phyloP scores from a whole-genome alignment of 2,797 vertebrate genomes.

The Typhlichthys eigenmanni region DNA sequence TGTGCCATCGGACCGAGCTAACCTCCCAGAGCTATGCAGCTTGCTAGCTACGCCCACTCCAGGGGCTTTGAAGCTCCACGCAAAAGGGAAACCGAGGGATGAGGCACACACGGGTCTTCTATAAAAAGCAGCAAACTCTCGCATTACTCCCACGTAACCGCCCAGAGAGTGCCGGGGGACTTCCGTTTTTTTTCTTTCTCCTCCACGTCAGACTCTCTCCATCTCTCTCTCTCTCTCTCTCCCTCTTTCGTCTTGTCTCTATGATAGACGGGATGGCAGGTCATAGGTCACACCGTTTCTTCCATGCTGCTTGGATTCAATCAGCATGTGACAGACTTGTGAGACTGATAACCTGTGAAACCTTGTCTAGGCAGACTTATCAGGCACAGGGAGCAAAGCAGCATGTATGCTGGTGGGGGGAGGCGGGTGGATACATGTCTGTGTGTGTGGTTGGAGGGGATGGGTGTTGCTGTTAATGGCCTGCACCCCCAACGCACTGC shows the following conservation, averaged over 20 bases:
- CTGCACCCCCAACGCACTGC: too few species aligned
- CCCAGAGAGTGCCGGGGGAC: neutral
- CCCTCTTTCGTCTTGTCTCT: neutral
- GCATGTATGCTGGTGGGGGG: neutral
- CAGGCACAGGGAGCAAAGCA: neutral
- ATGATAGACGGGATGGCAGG: neutral
- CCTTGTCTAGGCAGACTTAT: neutral
- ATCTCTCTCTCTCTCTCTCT: neutral
- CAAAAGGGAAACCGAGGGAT: neutral
- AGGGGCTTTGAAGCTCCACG: conserved; percentile 1
- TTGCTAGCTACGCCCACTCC: neutral
- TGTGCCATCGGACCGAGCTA: neutral
- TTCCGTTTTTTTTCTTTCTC: neutral
- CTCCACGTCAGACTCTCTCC: neutral
- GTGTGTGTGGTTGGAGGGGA: neutral
- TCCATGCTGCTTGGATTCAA: neutral
- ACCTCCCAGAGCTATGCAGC: neutral
- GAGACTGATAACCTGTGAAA: neutral
- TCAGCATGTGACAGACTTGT: neutral
- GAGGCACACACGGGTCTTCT: neutral
- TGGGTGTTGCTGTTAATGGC: conserved; percentile 22
- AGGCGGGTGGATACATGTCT: neutral
- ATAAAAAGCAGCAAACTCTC: neutral
- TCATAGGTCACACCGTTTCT: neutral
- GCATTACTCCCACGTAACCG: neutral